Percentiles rank a stretch among this genome's conserved stretches.
Conservation (phyloP, 2,113 vertebrate genomes). For the Oryzias woworae region DNA sequence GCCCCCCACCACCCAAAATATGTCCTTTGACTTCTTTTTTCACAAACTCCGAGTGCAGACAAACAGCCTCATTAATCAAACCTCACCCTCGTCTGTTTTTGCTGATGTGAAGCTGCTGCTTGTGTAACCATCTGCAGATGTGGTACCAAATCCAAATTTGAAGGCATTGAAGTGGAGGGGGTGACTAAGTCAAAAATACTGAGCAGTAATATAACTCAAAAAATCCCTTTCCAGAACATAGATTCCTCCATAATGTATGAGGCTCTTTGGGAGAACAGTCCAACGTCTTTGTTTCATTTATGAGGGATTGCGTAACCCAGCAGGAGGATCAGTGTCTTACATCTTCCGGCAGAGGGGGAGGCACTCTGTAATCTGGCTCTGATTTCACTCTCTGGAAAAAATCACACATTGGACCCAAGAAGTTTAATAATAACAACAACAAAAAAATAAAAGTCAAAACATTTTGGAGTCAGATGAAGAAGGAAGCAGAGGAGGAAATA, state of each 20-base stretch:
- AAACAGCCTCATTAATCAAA: neutral
- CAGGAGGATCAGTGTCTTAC: slow-evolving; percentile 78
- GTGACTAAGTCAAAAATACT: slow-evolving; percentile 14
- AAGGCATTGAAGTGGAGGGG: slow-evolving; percentile 26
- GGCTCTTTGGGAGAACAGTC: slow-evolving; percentile 24
- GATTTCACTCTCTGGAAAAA: slow-evolving; percentile 91
- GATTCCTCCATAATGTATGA: neutral
- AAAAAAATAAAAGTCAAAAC: slow-evolving; percentile 7
- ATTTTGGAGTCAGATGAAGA: slow-evolving; percentile 40
- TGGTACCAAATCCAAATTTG: slow-evolving; percentile 48
- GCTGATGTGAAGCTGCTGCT: slow-evolving; percentile 11
- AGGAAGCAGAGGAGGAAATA: slow-evolving; percentile 8
- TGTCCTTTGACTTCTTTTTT: slow-evolving; percentile 19
- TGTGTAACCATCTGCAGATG: slow-evolving; percentile 32
- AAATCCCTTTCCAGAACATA: slow-evolving; percentile 4
- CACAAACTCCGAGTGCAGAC: slow-evolving; percentile 27
- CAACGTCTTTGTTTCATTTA: slow-evolving; percentile 41
- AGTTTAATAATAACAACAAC: slow-evolving; percentile 34
- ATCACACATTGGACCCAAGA: slow-evolving; percentile 43
- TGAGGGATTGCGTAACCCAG: slow-evolving; percentile 43
- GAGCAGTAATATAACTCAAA: slow-evolving; percentile 31
- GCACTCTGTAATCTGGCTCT: slow-evolving; percentile 93
- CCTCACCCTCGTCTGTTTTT: neutral
- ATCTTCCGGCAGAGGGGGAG: slow-evolving; percentile 89
- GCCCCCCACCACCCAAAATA: slow-evolving; percentile 39